These are phyloP conservation scores for Polyodon spathula DNA, from an alignment of 2,113 vertebrate genomes.

Conservation along the genomic window DNA sequence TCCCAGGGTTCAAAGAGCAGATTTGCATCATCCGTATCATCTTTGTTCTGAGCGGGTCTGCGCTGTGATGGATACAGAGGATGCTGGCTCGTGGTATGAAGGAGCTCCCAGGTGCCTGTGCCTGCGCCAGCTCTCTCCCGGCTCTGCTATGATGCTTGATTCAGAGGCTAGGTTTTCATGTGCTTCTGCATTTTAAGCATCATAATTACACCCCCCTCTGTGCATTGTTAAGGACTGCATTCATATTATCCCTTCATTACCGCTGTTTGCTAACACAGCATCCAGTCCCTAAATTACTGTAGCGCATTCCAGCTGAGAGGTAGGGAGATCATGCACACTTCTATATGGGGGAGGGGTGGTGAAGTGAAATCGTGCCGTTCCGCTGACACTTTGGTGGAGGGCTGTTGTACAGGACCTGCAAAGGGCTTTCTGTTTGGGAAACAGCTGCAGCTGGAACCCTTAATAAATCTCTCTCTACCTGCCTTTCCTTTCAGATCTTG, in stretches of 20 bases:
- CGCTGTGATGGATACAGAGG: no score
- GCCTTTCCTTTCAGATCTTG: no score
- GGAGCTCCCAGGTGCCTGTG: no score
- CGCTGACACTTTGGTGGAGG: no score
- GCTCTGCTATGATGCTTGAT: not conserved
- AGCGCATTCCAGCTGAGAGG: not conserved
- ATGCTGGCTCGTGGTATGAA: no score
- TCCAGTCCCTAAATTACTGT: not conserved
- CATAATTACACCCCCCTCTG: constrained; percentile 3
- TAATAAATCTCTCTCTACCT: no score
- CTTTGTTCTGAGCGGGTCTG: no score
- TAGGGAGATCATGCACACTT: not conserved
- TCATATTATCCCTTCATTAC: constrained; percentile 5
- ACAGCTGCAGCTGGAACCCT: no score
- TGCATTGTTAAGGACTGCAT: not conserved
- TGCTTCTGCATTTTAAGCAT: constrained; percentile 5
- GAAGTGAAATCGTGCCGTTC: not conserved
- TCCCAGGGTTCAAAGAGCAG: no score
- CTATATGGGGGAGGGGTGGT: not conserved
- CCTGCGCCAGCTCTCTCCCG: not conserved
- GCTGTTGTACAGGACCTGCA: no score
- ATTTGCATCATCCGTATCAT: no score
- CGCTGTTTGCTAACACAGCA: constrained; percentile 7
- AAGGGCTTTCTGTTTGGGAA: no score
- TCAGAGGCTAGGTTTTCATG: constrained; percentile 4